phyloP scores from a whole-genome alignment of 1,140 invertebrate species.

The Pseudomyrmex sp. region DNA sequence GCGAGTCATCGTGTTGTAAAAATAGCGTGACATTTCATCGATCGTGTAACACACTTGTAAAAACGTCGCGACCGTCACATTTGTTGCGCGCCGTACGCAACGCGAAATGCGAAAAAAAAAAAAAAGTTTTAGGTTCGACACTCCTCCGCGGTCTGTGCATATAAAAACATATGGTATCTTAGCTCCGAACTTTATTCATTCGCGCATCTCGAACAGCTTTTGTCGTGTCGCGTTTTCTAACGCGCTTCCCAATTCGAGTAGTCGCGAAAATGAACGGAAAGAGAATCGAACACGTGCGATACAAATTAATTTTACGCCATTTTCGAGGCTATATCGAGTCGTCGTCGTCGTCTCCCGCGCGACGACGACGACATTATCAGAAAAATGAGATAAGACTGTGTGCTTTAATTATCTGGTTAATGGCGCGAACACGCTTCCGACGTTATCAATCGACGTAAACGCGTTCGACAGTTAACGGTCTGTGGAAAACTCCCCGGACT shows the following conservation, averaged over 20 bases:
- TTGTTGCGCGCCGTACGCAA: background rate
- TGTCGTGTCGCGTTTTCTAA: no score
- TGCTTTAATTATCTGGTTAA: constrained; percentile 57
- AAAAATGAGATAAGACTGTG: constrained; percentile 39
- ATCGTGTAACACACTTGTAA: constrained; percentile 48
- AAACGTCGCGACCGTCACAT: constrained; percentile 3
- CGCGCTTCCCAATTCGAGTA: no score
- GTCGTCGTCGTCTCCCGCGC: no score
- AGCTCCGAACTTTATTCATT: no score
- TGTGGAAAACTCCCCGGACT: background rate
- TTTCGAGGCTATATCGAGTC: no score
- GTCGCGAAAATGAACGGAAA: no score
- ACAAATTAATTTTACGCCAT: background rate
- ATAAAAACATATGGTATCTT: no score
- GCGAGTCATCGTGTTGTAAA: constrained; percentile 35
- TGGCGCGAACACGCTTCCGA: background rate
- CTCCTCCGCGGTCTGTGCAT: no score
- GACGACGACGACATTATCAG: constrained; percentile 39
- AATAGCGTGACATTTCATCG: constrained; percentile 61
- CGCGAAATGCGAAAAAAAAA: background rate
- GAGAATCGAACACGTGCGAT: background rate
- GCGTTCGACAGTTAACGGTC: background rate
- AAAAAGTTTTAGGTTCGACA: background rate
- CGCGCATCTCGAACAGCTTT: no score
- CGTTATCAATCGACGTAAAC: constrained; percentile 29